These are phyloP conservation scores for Neocrepidodera transversa DNA, from an alignment of 2,888 invertebrate genomes.

Conservation along the genomic window DNA sequence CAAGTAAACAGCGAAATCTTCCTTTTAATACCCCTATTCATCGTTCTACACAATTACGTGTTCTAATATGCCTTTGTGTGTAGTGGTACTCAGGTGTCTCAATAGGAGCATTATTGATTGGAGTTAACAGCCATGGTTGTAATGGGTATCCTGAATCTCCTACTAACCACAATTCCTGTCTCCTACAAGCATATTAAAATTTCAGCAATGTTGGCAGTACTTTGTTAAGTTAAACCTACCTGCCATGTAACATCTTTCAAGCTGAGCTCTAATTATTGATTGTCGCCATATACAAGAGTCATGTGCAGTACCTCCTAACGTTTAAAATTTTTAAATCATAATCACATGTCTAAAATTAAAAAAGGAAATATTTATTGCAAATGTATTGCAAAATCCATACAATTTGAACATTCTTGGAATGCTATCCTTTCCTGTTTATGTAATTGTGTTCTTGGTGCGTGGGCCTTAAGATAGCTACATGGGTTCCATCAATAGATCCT, in stretches of 20 bases:
- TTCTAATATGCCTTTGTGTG: not conserved
- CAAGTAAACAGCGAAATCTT: conserved; percentile 3
- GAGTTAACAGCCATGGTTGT: too few species aligned
- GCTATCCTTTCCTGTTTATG: not conserved
- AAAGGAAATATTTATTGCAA: not conserved
- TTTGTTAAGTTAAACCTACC: not conserved
- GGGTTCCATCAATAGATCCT: not conserved
- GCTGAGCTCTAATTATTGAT: not conserved
- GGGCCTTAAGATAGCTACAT: not conserved
- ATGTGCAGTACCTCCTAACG: not conserved
- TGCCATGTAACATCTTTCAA: not conserved
- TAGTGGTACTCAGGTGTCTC: not conserved
- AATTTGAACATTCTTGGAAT: not conserved
- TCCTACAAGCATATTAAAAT: too few species aligned
- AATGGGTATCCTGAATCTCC: too few species aligned
- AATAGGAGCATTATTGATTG: too few species aligned
- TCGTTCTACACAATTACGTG: conserved; percentile 10
- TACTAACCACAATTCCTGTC: too few species aligned
- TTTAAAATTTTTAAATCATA: not conserved
- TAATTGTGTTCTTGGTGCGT: not conserved
- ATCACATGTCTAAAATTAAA: not conserved
- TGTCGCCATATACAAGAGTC: not conserved
- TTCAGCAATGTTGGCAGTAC: too few species aligned
- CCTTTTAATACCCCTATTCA: conserved; percentile 3
- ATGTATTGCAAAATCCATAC: not conserved